A percentile compares a stretch with the other conserved stretches of the same genome.
phyloP scores from a whole-genome alignment of 2,888 invertebrate species.

The Cybosia mesomella region DNA sequence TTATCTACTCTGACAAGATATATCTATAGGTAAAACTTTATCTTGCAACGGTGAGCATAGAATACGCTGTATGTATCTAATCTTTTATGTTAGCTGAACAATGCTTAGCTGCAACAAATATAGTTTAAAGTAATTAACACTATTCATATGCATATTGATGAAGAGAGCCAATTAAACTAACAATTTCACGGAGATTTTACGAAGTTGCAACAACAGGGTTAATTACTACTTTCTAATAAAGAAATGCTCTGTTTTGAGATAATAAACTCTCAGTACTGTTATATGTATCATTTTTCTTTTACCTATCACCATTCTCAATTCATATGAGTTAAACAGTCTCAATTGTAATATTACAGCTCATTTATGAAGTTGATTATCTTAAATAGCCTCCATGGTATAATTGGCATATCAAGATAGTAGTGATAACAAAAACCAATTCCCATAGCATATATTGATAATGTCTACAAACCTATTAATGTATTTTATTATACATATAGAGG shows the following conservation, averaged over 20 bases:
- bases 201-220: conserved; percentile 33
- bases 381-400: neutral
- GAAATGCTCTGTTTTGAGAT: conserved; percentile 21
- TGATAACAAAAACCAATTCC: neutral
- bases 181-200: conserved; percentile 37
- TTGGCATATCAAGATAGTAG: neutral
- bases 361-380: neutral
- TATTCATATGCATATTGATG: conserved; percentile 38
- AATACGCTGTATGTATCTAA: neutral
- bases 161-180: conserved; percentile 20
- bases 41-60: neutral
- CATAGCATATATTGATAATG: neutral
- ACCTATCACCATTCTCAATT: neutral
- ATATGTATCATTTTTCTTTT: conserved; percentile 8
- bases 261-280: conserved; percentile 22
- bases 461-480: neutral
- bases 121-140: conserved; percentile 27
- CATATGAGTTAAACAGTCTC: conserved; percentile 8
- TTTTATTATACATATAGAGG: too few species aligned
- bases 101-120: neutral
- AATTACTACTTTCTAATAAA: conserved; percentile 47
- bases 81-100: neutral
- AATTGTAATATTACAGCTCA: conserved; percentile 19
- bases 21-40: neutral
- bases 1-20: neutral